Evolutionary conservation across 2,797 vertebrate species (phyloP).

Genomic region (Ceyx erithaca): DNA sequence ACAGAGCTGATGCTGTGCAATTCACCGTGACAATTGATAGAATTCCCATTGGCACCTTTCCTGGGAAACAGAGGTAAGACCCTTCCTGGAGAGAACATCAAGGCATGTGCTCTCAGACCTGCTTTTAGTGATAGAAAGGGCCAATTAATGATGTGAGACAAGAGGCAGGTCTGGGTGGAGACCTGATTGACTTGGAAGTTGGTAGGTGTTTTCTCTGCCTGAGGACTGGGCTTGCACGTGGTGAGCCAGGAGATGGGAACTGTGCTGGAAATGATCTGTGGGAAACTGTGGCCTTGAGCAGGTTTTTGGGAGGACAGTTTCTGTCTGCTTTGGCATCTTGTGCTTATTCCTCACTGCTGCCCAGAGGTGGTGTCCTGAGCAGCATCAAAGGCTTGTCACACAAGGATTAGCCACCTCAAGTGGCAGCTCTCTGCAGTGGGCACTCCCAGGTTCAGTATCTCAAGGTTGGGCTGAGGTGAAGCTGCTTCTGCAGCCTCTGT

Average conservation of each 20-base stretch:
- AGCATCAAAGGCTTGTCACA: accelerated
- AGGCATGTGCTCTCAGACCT: neutral
- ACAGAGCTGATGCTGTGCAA: neutral
- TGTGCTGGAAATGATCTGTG: accelerated
- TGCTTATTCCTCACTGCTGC: neutral
- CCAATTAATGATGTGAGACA: neutral
- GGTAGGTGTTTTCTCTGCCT: neutral
- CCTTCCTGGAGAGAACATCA: neutral
- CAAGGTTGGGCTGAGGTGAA: neutral
- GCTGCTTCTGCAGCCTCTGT: neutral
- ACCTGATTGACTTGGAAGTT: neutral
- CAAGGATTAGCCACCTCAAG: neutral
- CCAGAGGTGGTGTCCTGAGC: neutral
- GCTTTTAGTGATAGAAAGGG: neutral
- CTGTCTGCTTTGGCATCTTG: neutral
- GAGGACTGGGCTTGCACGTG: neutral
- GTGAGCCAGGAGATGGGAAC: neutral
- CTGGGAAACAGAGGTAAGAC: neutral
- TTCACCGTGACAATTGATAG: neutral
- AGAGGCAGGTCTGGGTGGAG: neutral
- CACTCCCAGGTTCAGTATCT: neutral
- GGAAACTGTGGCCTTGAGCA: neutral
- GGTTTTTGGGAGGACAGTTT: neutral
- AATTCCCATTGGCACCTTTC: neutral
- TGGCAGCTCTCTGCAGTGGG: neutral